phyloP scores from a whole-genome alignment of 2,797 vertebrate species.

The Mastacembelus armatus region DNA sequence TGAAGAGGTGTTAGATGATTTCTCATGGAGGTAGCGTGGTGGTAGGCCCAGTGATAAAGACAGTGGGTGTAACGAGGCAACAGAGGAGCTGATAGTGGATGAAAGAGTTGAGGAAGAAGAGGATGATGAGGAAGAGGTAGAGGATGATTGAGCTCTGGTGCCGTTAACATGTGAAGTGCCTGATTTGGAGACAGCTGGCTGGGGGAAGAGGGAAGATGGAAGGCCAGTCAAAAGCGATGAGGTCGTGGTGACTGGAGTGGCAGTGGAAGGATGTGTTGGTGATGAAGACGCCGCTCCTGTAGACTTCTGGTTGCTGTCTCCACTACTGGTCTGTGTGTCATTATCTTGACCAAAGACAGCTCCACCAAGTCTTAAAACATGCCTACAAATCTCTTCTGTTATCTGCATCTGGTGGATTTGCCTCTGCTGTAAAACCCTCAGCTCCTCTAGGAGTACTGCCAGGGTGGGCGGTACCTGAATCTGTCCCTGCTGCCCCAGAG shows the following conservation, averaged over 20 bases:
- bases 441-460: conserved; percentile 92
- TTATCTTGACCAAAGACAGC: conserved; percentile 78
- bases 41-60: conserved; percentile 81
- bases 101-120: conserved; percentile 68
- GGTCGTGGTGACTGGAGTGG: conserved; percentile 66
- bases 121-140: conserved; percentile 59
- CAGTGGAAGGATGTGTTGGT: conserved; percentile 77
- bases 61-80: conserved; percentile 81
- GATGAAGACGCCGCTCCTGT: conserved; percentile 75
- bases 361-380: conserved; percentile 89
- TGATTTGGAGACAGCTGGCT: conserved; percentile 74
- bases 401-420: conserved; percentile 98
- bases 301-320: conserved; percentile 75
- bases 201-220: conserved; percentile 79
- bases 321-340: conserved; percentile 46
- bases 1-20: conserved; percentile 79
- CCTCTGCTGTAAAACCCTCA: conserved; percentile 91
- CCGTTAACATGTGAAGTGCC: conserved; percentile 67
- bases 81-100: conserved; percentile 73
- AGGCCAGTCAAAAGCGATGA: conserved; percentile 74
- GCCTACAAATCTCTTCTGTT: conserved; percentile 93
- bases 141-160: conserved; percentile 69
- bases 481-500: conserved; percentile 73
- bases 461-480: conserved; percentile 83
- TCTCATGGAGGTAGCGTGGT: conserved; percentile 85